Base-by-base conservation (phyloP, 2,888 invertebrate species). In the Hartigia nigra region DNA sequence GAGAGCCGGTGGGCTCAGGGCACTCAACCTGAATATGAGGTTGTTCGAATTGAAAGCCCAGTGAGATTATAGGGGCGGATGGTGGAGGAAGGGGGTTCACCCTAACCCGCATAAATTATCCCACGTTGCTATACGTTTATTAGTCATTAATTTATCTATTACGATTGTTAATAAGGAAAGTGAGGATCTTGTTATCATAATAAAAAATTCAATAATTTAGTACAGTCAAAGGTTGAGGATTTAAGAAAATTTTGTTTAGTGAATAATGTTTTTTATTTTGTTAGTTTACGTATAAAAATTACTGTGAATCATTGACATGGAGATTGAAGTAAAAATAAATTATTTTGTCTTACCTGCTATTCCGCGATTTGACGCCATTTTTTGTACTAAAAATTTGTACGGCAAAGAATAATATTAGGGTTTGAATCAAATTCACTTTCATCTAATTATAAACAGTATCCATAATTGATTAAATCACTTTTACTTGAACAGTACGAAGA, bases 311-410 rank as follows among this genome's bases (percentile, higher is more conserved):
- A 31, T 72, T 14, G 12, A 72, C 3, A 12, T 72, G 31, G 0
- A 32, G 32, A 72, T 14, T 72, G n/a, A 14, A 31, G 12, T 72
- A 72, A 3, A 72, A 31, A 70, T 3, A 70, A 70, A 32, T 72
- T 55, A 55, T 23, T 55, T 55, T 9, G 12, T 32, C 72, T 79
- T 74, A 79, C 78, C 78, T 79, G 76, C 31, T 23, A 79, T 76
- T 55, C 74, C 78, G 76, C 76, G 12, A n/a, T 72, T 12, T 12
- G 14, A 31, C 36, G 12, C 74, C 34, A 34, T 34, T 1, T 4
- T 34, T 34, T 34, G n/a, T n/a, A 34, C 4, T 34, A 23, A 55
- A 55, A 23, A 39, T 23, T 9, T 55, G 9, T 55, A 23, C 23
- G 1, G 2, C 23, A 5, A 55, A 23, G 1, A 23, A 55, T 55